Percentiles rank a stretch among this genome's conserved stretches.
Evolutionary conservation across 2,113 vertebrate genomes (phyloP).

Genomic region (Saimiri boliviensis): DNA sequence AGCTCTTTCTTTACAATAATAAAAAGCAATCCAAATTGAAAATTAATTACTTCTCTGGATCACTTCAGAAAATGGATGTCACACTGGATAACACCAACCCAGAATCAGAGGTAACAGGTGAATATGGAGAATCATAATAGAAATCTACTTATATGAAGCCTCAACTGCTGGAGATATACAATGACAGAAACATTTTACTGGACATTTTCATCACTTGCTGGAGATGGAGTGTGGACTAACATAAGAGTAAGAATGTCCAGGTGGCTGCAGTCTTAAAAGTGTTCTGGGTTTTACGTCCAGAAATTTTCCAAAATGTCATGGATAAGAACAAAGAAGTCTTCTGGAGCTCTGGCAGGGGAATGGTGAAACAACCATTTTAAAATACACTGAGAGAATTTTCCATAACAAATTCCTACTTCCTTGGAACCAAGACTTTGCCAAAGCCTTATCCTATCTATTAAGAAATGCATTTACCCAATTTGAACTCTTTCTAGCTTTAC

Average conservation of each 20-base stretch:
- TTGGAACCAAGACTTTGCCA: not conserved
- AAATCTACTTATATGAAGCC: not conserved
- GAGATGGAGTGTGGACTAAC: not conserved
- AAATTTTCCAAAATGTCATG: not conserved
- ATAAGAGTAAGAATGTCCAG: not conserved
- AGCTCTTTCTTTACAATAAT: not conserved
- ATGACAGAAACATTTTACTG: not conserved
- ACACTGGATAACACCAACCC: not conserved
- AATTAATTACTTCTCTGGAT: not conserved
- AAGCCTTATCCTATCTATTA: not conserved
- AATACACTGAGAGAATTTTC: not conserved
- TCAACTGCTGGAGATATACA: not conserved
- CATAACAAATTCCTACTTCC: not conserved
- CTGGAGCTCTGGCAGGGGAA: not conserved
- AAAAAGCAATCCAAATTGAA: not conserved
- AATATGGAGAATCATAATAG: not conserved
- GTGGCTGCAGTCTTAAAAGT: fast-evolving
- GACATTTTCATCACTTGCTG: not conserved
- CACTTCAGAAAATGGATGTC: not conserved
- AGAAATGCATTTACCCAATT: not conserved
- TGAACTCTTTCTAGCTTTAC: not conserved
- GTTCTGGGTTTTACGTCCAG: not conserved
- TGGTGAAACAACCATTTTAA: not conserved
- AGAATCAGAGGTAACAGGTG: not conserved
- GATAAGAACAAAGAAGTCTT: not conserved